Percentiles rank a stretch among this genome's conserved stretches.
Evolutionary conservation across 2,888 invertebrate genomes (phyloP).

Genomic region (Atrina japonica): DNA sequence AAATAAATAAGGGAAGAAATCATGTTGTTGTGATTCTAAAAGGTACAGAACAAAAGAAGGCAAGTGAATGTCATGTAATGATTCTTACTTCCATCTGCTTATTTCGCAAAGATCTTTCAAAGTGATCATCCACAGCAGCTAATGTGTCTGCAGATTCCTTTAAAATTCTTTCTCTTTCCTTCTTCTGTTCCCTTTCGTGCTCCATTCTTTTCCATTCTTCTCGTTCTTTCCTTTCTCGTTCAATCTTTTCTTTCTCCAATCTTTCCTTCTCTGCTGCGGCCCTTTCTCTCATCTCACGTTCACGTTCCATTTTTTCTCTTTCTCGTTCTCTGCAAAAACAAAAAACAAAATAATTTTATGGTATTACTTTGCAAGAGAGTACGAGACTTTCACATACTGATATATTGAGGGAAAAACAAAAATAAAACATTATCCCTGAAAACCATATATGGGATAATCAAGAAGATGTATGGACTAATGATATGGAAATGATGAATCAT

Average conservation of each 20-base stretch:
- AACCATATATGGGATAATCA: too few species aligned
- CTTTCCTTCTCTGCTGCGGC: conserved; percentile 70
- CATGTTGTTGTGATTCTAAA: too few species aligned
- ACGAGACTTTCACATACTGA: too few species aligned
- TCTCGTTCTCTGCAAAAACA: conserved; percentile 28
- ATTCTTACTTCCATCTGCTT: conserved; percentile 57
- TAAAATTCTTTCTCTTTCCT: conserved; percentile 68
- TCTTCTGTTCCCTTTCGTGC: conserved; percentile 62
- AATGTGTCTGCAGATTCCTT: conserved; percentile 71
- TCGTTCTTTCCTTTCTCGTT: conserved; percentile 65
- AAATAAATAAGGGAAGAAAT: too few species aligned
- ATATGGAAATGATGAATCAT: too few species aligned
- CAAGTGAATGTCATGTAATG: too few species aligned
- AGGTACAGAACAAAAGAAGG: too few species aligned
- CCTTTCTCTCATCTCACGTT: conserved; percentile 51
- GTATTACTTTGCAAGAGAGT: too few species aligned
- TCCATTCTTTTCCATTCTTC: conserved; percentile 53
- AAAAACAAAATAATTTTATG: background rate
- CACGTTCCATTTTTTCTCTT: conserved; percentile 37
- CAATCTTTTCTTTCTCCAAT: conserved; percentile 81
- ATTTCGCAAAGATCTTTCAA: conserved; percentile 88
- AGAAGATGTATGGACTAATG: too few species aligned
- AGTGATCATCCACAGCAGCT: conserved; percentile 88
- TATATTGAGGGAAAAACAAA: too few species aligned
- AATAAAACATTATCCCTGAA: too few species aligned